Conservation (phyloP, 1,140 invertebrate genomes). For the Drosophila suzukii region DNA sequence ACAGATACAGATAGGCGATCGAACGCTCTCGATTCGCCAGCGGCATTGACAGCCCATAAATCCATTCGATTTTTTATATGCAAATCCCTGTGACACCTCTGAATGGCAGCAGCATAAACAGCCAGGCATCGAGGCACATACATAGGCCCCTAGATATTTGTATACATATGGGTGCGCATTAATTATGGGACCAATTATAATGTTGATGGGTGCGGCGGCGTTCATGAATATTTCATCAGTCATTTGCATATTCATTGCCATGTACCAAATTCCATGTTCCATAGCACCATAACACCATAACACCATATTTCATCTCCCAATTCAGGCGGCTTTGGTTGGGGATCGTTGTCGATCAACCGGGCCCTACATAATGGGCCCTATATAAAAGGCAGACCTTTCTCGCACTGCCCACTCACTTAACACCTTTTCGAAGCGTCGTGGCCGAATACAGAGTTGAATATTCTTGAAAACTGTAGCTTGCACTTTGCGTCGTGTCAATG, state of each 20-base stretch:
- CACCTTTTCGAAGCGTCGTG: constrained; percentile 21
- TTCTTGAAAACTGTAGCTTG: constrained; percentile 10
- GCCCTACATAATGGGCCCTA: not conserved
- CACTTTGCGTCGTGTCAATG: constrained; percentile 47
- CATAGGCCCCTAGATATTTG: not conserved
- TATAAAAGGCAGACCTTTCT: constrained; percentile 16
- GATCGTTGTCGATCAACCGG: constrained; percentile 24
- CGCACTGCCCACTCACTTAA: constrained; percentile 20
- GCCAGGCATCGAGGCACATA: constrained; percentile 1
- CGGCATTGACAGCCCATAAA: constrained; percentile 27
- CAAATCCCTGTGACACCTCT: constrained; percentile 23
- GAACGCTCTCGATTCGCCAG: constrained; percentile 31
- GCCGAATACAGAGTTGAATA: constrained; percentile 13
- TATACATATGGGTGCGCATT: constrained; percentile 19
- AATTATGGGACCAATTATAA: constrained; percentile 65
- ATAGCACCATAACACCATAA: constrained; percentile 1
- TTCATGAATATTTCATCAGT: constrained; percentile 71
- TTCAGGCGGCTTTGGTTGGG: not conserved
- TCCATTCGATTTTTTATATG: constrained; percentile 20
- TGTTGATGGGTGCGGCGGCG: constrained; percentile 41
- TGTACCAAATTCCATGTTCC: constrained; percentile 12
- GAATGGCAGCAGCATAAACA: constrained; percentile 9
- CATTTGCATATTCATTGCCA: constrained; percentile 29
- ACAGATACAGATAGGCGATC: constrained; percentile 16
- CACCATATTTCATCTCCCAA: constrained; percentile 18